Base-by-base conservation (phyloP, 2,888 invertebrate species). In the Ctenicera cuprea region DNA sequence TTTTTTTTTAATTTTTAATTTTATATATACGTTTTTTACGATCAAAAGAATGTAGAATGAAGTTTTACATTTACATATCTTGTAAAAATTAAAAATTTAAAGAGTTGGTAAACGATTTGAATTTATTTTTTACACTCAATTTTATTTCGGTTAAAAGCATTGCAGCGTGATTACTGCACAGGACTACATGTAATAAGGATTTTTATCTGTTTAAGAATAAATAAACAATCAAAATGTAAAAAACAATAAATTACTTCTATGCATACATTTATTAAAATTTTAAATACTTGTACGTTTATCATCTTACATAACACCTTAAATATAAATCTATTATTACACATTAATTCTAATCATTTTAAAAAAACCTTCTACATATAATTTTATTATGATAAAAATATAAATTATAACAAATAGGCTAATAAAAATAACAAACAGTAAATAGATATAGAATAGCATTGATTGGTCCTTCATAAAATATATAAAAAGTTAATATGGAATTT, bases 211-310 rank as follows among this genome's bases (percentile, higher is more conserved):
- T 26, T 26, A 26, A 26, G 5, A 2, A 26, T 3, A 26, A 26
- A 26, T 26, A 26, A 26, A 26, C 5, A 26, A 26, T 26, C 5
- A 3, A 26, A 26, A 5, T 26, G 5, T 26, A 5, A 26, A 33
- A 8, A 33, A 33, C 9, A 33, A 33, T 33, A 33, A 33, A 33
- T 5, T 14, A 14, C 14, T 48, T 62, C 43, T 62, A 45, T 73
- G 67, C 71, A 76, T 77, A 79, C 79, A 79, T 79, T 79, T 79
- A 79, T 79, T 79, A 78, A 79, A 79, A 78, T 74, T 76, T 76
- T 77, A 79, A 79, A 79, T 77, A 77, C 70, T 76, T 76, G 73
- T 77, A 77, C 76, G 70, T 70, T 70, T 74, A 73, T 74, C 69
- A 48, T 66, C 74, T 74, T 74, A 74, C 69, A 73, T 73, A 65